Conservation (phyloP, 2,113 vertebrate genomes). For the Lepus timidus region DNA sequence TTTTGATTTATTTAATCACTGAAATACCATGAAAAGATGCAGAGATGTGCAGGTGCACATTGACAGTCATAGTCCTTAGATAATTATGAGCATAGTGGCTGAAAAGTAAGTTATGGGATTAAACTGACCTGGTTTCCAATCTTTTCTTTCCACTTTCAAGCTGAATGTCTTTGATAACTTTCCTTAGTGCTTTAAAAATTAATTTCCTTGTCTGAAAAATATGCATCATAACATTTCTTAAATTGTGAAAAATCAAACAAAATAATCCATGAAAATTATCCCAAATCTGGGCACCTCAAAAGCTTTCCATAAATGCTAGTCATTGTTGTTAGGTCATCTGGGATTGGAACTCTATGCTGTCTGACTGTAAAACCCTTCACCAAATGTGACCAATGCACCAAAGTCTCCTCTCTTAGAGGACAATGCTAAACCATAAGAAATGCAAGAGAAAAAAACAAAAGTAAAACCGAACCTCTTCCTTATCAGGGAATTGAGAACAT, state of each 20-base stretch:
- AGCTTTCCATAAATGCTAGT: background rate
- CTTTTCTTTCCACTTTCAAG: background rate
- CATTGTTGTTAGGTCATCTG: background rate
- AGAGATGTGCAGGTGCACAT: background rate
- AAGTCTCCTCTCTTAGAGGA: background rate
- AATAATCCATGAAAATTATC: background rate
- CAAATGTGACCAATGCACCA: background rate
- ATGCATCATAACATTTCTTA: background rate
- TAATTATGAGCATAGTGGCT: background rate
- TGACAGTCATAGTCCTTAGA: background rate
- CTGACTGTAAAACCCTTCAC: background rate
- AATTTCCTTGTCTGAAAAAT: conserved; percentile 8
- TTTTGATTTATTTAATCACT: background rate
- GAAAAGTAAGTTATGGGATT: background rate
- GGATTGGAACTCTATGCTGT: background rate
- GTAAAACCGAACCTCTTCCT: background rate
- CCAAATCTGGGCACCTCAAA: background rate
- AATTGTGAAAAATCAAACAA: background rate
- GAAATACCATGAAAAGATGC: background rate
- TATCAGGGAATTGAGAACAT: conserved; percentile 28
- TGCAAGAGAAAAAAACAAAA: background rate
- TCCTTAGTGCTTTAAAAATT: conserved; percentile 35
- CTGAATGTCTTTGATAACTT: background rate
- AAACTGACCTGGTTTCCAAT: conserved; percentile 30
- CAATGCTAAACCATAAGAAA: conserved; percentile 25